Evolutionary conservation across 2,888 invertebrate species (phyloP), one percentile per base, ranked within the genome.

Genomic region (Trichopria drosophilae): DNA sequence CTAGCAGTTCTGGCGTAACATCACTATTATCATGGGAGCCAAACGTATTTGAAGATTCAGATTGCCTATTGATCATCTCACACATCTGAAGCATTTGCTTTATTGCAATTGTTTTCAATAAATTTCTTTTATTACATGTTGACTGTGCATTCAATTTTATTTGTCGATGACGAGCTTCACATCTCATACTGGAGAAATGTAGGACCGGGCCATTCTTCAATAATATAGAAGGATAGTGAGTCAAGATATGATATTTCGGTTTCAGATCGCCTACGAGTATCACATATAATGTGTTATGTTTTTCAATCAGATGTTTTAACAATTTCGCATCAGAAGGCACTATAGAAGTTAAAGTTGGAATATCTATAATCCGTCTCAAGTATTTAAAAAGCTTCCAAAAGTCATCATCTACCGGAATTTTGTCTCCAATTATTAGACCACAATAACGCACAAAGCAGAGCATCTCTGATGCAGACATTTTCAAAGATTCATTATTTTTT

Each of bases 381-480:
- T 45, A 51, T 46, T 29, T 16, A 37, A 50, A 49, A 5, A 59
- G 20, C 19, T 37, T 23, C 56, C 58, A 58, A 13, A 16, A n/a
- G 31, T 37, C 31, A 31, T 58, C 46, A 40, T 36, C 39, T 35
- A 39, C 40, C 9, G 54, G 53, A 28, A 51, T 46, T 23, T 47
- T 18, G 28, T 52, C 51, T 20, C 52, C 55, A 43, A 52, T 50
- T 10, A 55, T 49, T 32, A 55, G 24, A 24, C 43, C 42, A 12
- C 52, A 50, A 16, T 52, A 55, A 19, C 45, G 37, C 16, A 55
- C 35, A 3, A 59, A 40, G 15, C 49, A 51, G n/a, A 55, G 24
- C 52, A 53, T 57, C 51, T 57, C 54, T 12, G 53, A 37, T 28
- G 54, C 54, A n/a, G 59, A 53, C 34, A 53, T 51, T 56, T 50